These are phyloP conservation scores for Microcebus ravelobensis DNA, from an alignment of 2,113 vertebrate genomes.

Conservation along the genomic window DNA sequence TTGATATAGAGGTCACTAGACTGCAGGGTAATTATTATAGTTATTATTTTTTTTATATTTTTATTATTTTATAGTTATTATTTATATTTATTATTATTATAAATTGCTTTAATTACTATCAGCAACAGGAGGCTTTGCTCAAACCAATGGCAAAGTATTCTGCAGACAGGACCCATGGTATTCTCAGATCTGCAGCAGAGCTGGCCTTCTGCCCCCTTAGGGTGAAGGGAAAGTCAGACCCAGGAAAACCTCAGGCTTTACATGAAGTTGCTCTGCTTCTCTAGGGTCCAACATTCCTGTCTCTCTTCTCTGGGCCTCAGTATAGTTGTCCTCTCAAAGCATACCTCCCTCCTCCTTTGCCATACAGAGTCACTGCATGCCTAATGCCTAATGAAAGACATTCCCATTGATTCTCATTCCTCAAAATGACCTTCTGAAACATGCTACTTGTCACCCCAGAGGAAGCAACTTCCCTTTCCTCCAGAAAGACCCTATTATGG, in stretches of 20 bases:
- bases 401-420: not conserved
- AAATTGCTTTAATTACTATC: not conserved
- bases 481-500: not conserved
- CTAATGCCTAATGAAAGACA: no score
- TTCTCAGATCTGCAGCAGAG: not conserved
- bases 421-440: slow-evolving; percentile 1
- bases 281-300: not conserved
- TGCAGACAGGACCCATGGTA: not conserved
- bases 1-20: not conserved
- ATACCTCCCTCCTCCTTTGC: not conserved
- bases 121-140: not conserved
- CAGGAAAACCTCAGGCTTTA: not conserved
- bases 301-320: not conserved
- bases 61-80: no score
- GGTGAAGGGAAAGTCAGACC: not conserved
- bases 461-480: not conserved
- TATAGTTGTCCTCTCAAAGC: not conserved
- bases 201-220: not conserved
- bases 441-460: not conserved
- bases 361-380: not conserved
- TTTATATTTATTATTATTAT: no score
- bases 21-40: not conserved
- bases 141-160: not conserved
- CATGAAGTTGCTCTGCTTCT: not conserved
- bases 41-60: not conserved